Conservation (phyloP, 2,113 vertebrate species). For the Protomyctophum bolini region DNA sequence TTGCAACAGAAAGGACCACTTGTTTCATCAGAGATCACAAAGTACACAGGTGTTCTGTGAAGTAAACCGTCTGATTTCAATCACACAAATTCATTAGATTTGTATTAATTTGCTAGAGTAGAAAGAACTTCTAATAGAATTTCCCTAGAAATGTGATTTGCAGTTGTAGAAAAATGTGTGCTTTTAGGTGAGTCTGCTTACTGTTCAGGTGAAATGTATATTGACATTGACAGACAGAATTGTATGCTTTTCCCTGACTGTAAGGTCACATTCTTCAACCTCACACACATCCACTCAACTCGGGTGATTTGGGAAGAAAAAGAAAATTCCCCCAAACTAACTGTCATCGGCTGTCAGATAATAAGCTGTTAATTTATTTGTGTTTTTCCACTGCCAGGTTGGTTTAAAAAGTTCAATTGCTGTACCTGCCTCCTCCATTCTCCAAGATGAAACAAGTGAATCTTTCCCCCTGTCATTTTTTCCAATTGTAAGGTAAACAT, state of each 20-base stretch:
- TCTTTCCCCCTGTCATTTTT: conserved; percentile 51
- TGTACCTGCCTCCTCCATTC: conserved; percentile 24
- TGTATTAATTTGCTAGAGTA: not conserved
- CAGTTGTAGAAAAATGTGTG: not conserved
- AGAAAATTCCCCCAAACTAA: conserved; percentile 17
- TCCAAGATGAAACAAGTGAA: conserved; percentile 44
- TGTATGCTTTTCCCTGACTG: conserved; percentile 9
- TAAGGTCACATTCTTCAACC: conserved; percentile 59
- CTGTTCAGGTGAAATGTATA: conserved; percentile 16
- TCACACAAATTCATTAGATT: not conserved
- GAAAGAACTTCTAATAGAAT: not conserved
- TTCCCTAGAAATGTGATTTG: not conserved
- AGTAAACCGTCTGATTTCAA: not conserved
- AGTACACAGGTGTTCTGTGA: not conserved
- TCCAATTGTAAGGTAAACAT: conserved; percentile 53
- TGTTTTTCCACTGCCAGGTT: conserved; percentile 52
- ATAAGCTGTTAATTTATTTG: conserved; percentile 35
- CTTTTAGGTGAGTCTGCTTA: not conserved
- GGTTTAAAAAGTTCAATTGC: conserved; percentile 38
- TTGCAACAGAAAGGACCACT: not conserved
- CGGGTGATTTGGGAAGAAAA: conserved; percentile 22
- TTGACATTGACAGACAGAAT: conserved; percentile 28
- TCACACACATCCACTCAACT: conserved; percentile 41
- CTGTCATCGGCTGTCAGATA: conserved; percentile 50
- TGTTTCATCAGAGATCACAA: not conserved